Percentiles rank a stretch among this genome's conserved stretches.
Conservation (phyloP, 2,888 invertebrate species). For the Orthonevra nobilis region DNA sequence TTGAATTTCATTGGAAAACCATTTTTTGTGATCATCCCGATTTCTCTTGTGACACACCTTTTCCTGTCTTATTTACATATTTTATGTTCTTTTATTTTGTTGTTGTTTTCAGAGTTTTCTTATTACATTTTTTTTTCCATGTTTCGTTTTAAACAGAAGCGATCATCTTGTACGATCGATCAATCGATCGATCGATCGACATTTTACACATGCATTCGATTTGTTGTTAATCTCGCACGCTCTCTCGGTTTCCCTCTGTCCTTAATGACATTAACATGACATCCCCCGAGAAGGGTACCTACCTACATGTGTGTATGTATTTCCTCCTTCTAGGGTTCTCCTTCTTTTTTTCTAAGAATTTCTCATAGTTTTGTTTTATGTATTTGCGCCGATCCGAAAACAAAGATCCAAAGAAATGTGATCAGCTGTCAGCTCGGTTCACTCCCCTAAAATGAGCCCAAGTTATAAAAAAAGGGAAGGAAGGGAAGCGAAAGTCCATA, state of each 20-base stretch:
- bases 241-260: slow-evolving; percentile 6
- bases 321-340: slow-evolving; percentile 20
- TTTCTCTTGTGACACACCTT: slow-evolving; percentile 57
- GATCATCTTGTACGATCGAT: slow-evolving; percentile 53
- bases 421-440: slow-evolving; percentile 43
- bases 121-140: no score
- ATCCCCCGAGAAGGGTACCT: slow-evolving; percentile 29
- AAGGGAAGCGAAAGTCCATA: no score
- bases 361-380: background rate
- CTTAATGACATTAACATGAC: slow-evolving; percentile 53
- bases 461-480: background rate
- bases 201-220: slow-evolving; percentile 33
- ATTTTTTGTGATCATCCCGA: slow-evolving; percentile 18
- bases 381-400: background rate
- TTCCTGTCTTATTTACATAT: slow-evolving; percentile 64
- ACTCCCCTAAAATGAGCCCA: slow-evolving; percentile 56
- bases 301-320: no score
- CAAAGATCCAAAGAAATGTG: slow-evolving; percentile 1
- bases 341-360: slow-evolving; percentile 61
- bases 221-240: no score
- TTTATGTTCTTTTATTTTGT: slow-evolving; percentile 14
- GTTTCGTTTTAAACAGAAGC: slow-evolving; percentile 54
- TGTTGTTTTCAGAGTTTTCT: background rate
- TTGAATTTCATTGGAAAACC: slow-evolving; percentile 65
- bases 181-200: slow-evolving; percentile 13